phyloP scores from a whole-genome alignment of 2,113 vertebrate genomes.

The Scomber colias region DNA sequence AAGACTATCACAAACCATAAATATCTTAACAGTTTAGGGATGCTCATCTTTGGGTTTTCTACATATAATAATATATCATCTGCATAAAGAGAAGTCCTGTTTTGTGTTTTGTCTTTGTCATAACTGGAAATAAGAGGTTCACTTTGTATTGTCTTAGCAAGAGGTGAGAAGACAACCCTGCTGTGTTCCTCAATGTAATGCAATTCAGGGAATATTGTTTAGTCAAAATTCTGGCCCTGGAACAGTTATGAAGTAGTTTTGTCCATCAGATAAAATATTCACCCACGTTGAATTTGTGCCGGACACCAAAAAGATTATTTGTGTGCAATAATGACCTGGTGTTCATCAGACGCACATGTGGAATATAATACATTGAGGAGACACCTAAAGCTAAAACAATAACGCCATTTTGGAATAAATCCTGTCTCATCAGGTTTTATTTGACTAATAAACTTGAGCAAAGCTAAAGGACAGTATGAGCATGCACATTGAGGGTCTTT shows the following conservation, averaged over 20 bases:
- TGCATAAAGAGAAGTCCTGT: background rate
- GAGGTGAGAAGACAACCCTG: background rate
- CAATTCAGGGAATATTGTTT: too few relatives aligned
- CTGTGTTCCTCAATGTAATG: too few relatives aligned
- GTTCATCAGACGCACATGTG: background rate
- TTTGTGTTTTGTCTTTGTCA: background rate
- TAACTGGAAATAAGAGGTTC: background rate
- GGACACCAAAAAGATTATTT: conserved; percentile 1
- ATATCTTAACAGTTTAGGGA: too few relatives aligned
- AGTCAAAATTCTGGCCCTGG: background rate
- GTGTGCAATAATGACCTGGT: background rate
- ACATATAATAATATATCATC: background rate
- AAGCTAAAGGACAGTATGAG: too few relatives aligned
- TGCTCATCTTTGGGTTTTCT: too few relatives aligned
- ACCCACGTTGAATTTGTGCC: background rate
- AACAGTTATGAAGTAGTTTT: background rate
- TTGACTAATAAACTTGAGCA: too few relatives aligned
- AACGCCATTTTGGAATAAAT: too few relatives aligned
- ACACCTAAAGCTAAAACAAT: background rate
- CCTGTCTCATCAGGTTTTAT: too few relatives aligned
- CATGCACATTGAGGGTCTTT: too few relatives aligned
- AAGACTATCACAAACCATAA: too few relatives aligned
- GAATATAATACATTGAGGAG: background rate
- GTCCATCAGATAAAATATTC: background rate
- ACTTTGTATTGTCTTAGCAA: too few relatives aligned